Conservation (phyloP, 2,888 invertebrate genomes). For the Drosophila pseudotakahashii region DNA sequence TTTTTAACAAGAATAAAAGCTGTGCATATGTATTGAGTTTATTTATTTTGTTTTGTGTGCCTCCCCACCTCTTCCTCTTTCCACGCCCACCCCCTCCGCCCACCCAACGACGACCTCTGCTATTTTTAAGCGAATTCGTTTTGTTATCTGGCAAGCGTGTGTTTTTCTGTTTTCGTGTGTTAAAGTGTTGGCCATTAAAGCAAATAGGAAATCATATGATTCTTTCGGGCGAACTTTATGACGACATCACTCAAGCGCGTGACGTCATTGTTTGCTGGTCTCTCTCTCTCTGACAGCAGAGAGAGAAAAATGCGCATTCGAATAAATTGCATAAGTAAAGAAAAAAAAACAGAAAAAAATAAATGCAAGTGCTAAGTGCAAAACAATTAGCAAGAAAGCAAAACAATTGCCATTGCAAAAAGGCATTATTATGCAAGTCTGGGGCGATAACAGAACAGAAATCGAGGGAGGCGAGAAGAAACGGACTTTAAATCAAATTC, state of each 20-base stretch:
- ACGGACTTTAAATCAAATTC: conserved; percentile 17
- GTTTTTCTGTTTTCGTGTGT: conserved; percentile 20
- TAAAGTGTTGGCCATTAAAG: conserved; percentile 36
- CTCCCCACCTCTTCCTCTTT: not conserved
- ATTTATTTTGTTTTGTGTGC: conserved; percentile 48
- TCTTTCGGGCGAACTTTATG: conserved; percentile 39
- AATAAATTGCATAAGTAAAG: conserved; percentile 59
- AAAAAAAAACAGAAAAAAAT: conserved; percentile 23
- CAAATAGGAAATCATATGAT: conserved; percentile 58
- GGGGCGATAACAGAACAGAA: conserved; percentile 21
- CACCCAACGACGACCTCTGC: conserved; percentile 35
- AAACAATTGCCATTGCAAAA: conserved; percentile 33
- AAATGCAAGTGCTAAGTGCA: conserved; percentile 49
- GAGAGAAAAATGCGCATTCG: conserved; percentile 57
- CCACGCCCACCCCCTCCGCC: not conserved
- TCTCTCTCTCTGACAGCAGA: not conserved
- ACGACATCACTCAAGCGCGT: conserved; percentile 46
- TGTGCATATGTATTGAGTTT: conserved; percentile 36
- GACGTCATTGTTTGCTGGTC: conserved; percentile 52
- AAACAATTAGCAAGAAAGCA: conserved; percentile 49
- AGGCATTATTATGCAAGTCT: conserved; percentile 39
- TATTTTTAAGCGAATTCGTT: conserved; percentile 51
- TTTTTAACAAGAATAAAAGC: conserved; percentile 44
- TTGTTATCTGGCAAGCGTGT: conserved; percentile 28
- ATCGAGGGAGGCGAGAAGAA: conserved; percentile 12